A percentile compares a stretch with the other conserved stretches of the same genome.
phyloP scores from a whole-genome alignment of 2,113 vertebrate species.

The Columbina picui region DNA sequence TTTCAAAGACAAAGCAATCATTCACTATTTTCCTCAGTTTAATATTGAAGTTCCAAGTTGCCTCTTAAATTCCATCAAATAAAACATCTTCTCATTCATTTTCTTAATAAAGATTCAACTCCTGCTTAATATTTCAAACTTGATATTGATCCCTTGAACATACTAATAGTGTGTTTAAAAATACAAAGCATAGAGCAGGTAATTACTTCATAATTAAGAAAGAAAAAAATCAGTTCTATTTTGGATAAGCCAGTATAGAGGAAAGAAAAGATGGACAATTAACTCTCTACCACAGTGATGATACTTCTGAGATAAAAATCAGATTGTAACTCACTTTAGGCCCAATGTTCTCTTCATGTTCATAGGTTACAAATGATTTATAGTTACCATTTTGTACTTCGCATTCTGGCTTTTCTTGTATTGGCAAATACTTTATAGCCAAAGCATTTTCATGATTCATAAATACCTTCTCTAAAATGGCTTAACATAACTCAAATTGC shows the following conservation, averaged over 20 bases:
- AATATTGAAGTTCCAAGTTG: background rate
- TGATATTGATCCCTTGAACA: background rate
- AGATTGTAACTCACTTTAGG: background rate
- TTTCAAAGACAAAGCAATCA: background rate
- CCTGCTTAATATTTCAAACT: background rate
- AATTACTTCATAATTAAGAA: background rate
- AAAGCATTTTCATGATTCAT: slow-evolving; percentile 11
- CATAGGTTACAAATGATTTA: slow-evolving; percentile 50
- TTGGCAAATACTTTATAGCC: background rate
- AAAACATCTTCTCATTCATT: background rate
- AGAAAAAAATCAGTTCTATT: background rate
- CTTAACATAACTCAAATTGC: background rate
- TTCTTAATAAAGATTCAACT: background rate
- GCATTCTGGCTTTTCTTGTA: background rate
- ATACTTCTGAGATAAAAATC: slow-evolving; percentile 3
- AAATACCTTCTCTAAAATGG: slow-evolving; percentile 32
- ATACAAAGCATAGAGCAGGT: background rate
- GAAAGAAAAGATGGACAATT: slow-evolving; percentile 32
- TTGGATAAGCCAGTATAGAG: background rate
- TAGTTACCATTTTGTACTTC: background rate
- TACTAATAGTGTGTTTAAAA: background rate
- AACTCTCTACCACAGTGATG: background rate
- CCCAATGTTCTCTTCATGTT: background rate
- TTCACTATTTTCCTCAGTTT: background rate
- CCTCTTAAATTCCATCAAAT: background rate